A percentile compares a stretch with the other conserved stretches of the same genome.
Evolutionary conservation across 2,113 vertebrate species (phyloP).

Genomic region (Spizaetus ornatus): DNA sequence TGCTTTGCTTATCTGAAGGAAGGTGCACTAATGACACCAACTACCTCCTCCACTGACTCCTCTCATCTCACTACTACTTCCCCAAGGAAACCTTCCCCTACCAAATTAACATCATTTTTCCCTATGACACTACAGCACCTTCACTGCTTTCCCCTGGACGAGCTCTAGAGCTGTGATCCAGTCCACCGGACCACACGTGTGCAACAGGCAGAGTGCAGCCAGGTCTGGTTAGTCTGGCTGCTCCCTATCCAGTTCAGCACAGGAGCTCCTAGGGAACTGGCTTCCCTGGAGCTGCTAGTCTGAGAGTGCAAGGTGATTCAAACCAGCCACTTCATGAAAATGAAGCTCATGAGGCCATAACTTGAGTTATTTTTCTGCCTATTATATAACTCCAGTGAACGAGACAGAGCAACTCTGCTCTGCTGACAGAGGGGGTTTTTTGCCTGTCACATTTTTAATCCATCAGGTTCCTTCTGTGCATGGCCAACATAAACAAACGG

Average conservation of each 20-base stretch:
- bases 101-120: not conserved
- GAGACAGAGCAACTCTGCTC: not conserved
- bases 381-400: not conserved
- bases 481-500: not conserved
- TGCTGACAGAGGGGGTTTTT: not conserved
- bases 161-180: not conserved
- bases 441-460: not conserved
- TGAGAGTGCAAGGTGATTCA: not conserved
- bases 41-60: not conserved
- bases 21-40: not conserved
- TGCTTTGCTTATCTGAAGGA: not conserved
- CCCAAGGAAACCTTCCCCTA: not conserved
- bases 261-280: not conserved
- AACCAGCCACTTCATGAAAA: not conserved
- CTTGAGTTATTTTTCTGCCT: not conserved
- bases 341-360: not conserved
- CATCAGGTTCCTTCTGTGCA: not conserved
- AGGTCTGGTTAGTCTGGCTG: not conserved
- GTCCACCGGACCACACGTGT: rapidly evolving
- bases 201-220: not conserved
- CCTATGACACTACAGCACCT: too few relatives aligned
- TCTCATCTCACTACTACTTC: not conserved
- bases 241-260: not conserved
- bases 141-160: not conserved
- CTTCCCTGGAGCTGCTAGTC: not conserved